Evolutionary conservation across 2,797 vertebrate species (phyloP).

Genomic region (Alosa sapidissima): DNA sequence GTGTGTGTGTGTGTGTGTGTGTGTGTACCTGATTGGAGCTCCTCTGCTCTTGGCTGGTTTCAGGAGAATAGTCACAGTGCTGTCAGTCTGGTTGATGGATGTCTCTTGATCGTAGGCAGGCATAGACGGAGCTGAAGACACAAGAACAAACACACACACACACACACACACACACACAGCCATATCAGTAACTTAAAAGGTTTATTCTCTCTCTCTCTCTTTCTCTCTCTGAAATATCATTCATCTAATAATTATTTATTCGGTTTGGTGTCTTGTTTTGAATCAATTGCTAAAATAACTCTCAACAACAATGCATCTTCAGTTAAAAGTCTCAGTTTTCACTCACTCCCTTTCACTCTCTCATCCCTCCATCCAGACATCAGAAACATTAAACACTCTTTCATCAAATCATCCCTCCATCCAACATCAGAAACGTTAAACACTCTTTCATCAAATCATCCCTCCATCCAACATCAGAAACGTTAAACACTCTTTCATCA

Average conservation of each 20-base stretch:
- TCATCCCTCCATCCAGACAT: not conserved
- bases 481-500: too few species aligned
- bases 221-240: not conserved
- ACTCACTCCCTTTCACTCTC: not conserved
- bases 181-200: too few species aligned
- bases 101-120: conserved; percentile 94
- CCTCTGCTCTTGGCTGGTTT: conserved; percentile 98
- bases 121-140: conserved; percentile 88
- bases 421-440: conserved; percentile 61
- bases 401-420: not conserved
- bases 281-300: not conserved
- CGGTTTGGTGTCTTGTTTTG: not conserved
- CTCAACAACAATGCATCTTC: not conserved
- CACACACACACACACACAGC: not conserved
- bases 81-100: conserved; percentile 96
- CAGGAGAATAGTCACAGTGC: conserved; percentile 90
- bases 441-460: too few species aligned
- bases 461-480: too few species aligned
- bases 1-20: not conserved
- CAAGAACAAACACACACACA: not conserved
- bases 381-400: not conserved
- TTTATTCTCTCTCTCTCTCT: not conserved
- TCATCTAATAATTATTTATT: not conserved
- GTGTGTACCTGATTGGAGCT: conserved; percentile 90
- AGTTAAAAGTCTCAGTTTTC: not conserved